phyloP scores from a whole-genome alignment of 2,888 invertebrate genomes.

The Bedellia somnulentella region DNA sequence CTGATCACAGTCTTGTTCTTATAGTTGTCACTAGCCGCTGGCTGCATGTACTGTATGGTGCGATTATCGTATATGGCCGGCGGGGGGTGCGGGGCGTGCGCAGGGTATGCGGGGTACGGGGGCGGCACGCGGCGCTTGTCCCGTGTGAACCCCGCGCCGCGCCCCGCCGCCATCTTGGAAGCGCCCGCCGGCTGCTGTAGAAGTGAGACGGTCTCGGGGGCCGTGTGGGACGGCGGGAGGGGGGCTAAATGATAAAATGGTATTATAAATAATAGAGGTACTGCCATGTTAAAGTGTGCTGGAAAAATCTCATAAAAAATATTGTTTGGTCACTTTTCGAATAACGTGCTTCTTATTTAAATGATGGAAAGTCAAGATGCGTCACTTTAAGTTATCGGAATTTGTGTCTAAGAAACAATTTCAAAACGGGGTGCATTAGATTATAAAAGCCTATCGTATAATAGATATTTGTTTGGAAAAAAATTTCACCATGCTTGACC shows the following conservation, averaged over 20 bases:
- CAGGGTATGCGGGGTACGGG: constrained; percentile 25
- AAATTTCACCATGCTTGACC: no score
- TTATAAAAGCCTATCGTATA: no score
- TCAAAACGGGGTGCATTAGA: no score
- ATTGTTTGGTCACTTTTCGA: no score
- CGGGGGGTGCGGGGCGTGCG: constrained; percentile 12
- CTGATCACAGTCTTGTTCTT: constrained; percentile 20
- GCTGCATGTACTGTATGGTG: constrained; percentile 27
- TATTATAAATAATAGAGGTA: neutral
- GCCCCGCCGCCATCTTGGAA: constrained; percentile 35
- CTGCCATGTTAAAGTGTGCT: no score
- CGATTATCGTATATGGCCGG: constrained; percentile 13
- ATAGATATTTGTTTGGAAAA: no score
- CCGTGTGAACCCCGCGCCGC: constrained; percentile 31
- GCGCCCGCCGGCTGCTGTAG: constrained; percentile 43
- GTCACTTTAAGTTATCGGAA: no score
- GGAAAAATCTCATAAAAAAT: no score
- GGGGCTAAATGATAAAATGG: constrained; percentile 12
- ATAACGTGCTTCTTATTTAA: no score
- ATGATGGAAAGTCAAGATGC: no score
- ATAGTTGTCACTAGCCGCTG: constrained; percentile 23
- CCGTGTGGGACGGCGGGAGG: constrained; percentile 49
- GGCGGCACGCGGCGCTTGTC: constrained; percentile 28
- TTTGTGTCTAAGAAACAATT: no score
- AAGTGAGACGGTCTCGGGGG: constrained; percentile 50